Evolutionary conservation across 2,797 vertebrate genomes (phyloP).

Genomic region (Cottoperca gobio): DNA sequence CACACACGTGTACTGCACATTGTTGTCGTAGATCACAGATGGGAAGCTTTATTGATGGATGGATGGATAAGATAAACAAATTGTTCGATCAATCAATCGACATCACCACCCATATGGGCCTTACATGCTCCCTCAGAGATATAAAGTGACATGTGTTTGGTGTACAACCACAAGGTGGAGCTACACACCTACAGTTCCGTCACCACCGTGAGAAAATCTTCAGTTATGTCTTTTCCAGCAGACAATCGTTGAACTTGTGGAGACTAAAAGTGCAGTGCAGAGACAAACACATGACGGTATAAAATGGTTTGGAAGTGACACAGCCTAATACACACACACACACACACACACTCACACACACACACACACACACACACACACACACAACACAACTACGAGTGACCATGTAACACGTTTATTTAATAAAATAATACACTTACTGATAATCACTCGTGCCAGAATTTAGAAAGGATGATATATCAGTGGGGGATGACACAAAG

Average conservation of each 20-base stretch:
- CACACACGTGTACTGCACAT: not conserved
- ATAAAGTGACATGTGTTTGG: not conserved
- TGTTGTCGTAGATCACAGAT: not conserved
- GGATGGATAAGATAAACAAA: not conserved
- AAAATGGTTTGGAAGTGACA: conserved; percentile 49
- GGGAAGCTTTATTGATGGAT: not conserved
- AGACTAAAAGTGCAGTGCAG: conserved; percentile 43
- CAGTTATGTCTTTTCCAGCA: conserved; percentile 12
- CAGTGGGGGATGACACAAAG: not conserved
- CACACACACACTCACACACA: not conserved
- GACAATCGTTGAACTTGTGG: conserved; percentile 41
- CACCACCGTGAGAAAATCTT: not conserved
- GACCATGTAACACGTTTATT: too few species aligned
- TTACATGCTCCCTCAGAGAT: not conserved
- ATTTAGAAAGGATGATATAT: not conserved
- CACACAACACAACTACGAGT: not conserved
- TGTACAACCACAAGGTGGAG: conserved; percentile 69
- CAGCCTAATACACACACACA: conserved; percentile 2
- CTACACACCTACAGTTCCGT: conserved; percentile 44
- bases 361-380: conserved; percentile 9
- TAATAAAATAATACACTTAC: conserved; percentile 11
- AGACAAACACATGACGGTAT: conserved; percentile 30
- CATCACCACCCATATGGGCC: not conserved
- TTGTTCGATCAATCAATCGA: not conserved
- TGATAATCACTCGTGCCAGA: conserved; percentile 8